Evolutionary conservation across 2,797 vertebrate species (phyloP).

Genomic region (Ambastaia sidthimunki): DNA sequence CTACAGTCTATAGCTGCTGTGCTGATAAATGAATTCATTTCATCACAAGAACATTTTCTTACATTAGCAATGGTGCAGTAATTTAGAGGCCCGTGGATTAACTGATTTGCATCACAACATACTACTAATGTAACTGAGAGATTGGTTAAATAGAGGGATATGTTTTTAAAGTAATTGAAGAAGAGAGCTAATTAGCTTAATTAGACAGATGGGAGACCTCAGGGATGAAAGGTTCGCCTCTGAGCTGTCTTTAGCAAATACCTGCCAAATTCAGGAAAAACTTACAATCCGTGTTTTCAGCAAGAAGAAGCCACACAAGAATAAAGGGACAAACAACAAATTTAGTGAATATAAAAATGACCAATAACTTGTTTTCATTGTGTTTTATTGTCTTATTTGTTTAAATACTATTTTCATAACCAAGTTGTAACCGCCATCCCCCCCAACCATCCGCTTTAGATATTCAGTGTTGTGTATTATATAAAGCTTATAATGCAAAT

Average conservation of each 20-base stretch:
- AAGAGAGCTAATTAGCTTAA: conserved; percentile 58
- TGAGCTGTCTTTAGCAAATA: conserved; percentile 28
- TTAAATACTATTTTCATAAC: too few relatives aligned
- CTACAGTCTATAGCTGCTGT: background rate
- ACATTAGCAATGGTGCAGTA: conserved; percentile 20
- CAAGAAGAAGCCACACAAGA: too few relatives aligned
- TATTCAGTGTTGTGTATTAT: too few relatives aligned
- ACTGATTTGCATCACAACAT: conserved; percentile 34
- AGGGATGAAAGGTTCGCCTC: conserved; percentile 16
- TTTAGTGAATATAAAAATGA: too few relatives aligned
- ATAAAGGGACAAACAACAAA: too few relatives aligned
- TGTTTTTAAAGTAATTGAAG: conserved; percentile 35
- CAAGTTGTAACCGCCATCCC: too few relatives aligned
- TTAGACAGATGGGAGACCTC: conserved; percentile 52
- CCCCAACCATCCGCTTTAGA: too few relatives aligned
- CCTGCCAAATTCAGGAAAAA: conserved; percentile 8
- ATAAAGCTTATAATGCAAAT: too few relatives aligned
- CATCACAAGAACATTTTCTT: conserved; percentile 24
- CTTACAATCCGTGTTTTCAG: background rate
- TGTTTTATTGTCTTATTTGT: too few relatives aligned
- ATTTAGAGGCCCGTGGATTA: conserved; percentile 30
- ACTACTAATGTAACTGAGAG: conserved; percentile 26
- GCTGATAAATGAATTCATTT: conserved; percentile 4
- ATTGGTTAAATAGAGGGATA: conserved; percentile 54
- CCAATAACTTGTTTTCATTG: too few relatives aligned